Evolutionary conservation across 2,797 vertebrate species (phyloP), one percentile per base, ranked within the genome.

Genomic region (Buphagus erythrorhynchus): DNA sequence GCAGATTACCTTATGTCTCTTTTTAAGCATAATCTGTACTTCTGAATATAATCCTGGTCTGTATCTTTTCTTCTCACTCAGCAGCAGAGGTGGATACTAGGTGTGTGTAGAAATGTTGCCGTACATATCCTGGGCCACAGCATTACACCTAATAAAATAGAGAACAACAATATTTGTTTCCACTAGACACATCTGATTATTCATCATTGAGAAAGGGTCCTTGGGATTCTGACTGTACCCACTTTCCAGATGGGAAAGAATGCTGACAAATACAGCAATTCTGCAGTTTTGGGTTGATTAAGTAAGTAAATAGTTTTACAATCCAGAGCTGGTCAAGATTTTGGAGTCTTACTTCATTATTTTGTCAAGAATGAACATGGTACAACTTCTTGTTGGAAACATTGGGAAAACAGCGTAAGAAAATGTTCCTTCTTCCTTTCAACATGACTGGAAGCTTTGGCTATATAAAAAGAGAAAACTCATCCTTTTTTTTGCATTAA

Each of bases 321-420:
- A 12, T 49, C 9, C 35, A 75, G 24, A 33, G 4, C 10, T 73
- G 36, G 4, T 55, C 4, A 83, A 88, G 21, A 4, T 59, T 35
- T 52, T 74, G 29, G 4, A 52, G 13, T 46, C 10, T 49, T 42
- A 14, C 10, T 59, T 43, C 20, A 67, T 52, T 62, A 43, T 48
- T 93, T 84, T 71, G 33, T 48, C 36, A 86, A 55, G 72, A 74
- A 58, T 10, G 0, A 48, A 46, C 42, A 38, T 26, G 9, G 6
- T 49, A 46, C 13, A 5, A 35, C 9, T 62, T 69, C 11, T 43
- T 58, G 11, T 3, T 26, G 40, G 28, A 73, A 86, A 22, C 5
- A 16, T 1, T 43, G 31, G 11, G 19, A 65, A 38, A 55, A 55
- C 11, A 35, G 16, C 0, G 0, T 38, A 62, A 58, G 38, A 49